Evolutionary conservation across 2,888 invertebrate genomes (phyloP), one percentile per base, ranked within the genome.

Genomic region (Trichopoda pennipes): DNA sequence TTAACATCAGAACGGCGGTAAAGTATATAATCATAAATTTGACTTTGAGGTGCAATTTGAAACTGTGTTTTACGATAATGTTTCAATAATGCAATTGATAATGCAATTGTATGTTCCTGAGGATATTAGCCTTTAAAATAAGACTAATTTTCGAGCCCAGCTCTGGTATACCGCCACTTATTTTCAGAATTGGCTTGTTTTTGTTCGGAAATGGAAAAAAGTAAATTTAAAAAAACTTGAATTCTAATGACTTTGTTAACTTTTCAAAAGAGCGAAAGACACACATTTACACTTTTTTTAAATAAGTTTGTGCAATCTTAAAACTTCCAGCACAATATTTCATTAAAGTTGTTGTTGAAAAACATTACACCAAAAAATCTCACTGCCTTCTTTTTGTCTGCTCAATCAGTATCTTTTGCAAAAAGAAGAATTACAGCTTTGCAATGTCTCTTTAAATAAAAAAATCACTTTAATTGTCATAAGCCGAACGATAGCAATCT

Each of bases 41-140:
- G 99, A 92, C 97, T 98, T 91, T 99, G 96, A 21, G 98, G 97
- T 69, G 98, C 97, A 75, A 99, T 98, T 83, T 98, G 98, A 90
- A 96, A 96, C 89, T 97, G 96, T 7, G 98, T 97, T 88, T 98
- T 98, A 61, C 99, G 94, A 90, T 99, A 14, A 4, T n/a, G 3
- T 44, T 49, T 2, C 19, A 17, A 17, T 17, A n/a, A 17, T 28
- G 14, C 99, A 94, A 97, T 98, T 89, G 99, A 97, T 92, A 99
- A 94, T 91, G 99, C 99, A 92, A 99, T 99, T 89, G 99, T 99
- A 92, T 99, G 99, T 94, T 99, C 99, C 92, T 97, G 96, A 86
- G 99, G 97, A 99, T 99, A 93, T 99, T 99, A 86, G 99, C 98
- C 93, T 99, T 99, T 90, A 99, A 99, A 94, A 99, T 98, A 91